phyloP scores from a whole-genome alignment of 2,113 vertebrate species.

The Anhinga rufa region DNA sequence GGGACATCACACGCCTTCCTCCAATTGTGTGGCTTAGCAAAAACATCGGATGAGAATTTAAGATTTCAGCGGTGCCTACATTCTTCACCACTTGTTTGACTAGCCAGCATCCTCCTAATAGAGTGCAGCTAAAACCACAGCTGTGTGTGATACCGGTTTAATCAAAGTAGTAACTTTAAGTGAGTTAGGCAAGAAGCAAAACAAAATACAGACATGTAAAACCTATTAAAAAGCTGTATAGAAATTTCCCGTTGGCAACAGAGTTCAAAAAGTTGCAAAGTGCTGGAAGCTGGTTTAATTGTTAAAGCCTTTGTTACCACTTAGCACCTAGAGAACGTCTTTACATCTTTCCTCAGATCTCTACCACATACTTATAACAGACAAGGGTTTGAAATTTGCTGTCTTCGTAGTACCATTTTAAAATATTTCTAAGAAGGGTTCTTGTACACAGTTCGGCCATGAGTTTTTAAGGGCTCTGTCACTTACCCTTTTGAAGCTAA shows the following conservation, averaged over 20 bases:
- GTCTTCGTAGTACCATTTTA: too few species aligned
- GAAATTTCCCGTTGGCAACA: background rate
- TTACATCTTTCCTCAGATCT: background rate
- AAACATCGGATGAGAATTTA: background rate
- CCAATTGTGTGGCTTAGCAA: slow-evolving; percentile 5
- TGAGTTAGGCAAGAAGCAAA: background rate
- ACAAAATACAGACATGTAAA: background rate
- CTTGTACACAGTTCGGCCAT: too few species aligned
- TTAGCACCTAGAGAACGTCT: background rate
- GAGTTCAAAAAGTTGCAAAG: background rate
- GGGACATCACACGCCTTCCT: background rate
- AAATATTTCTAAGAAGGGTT: too few species aligned
- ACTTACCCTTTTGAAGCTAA: too few species aligned
- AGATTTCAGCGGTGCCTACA: background rate
- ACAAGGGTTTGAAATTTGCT: too few species aligned
- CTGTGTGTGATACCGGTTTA: background rate
- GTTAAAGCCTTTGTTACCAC: background rate
- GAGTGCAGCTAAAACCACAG: background rate
- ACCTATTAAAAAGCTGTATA: background rate
- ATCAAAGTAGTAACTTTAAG: background rate
- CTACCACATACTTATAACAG: too few species aligned
- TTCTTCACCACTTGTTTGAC: background rate
- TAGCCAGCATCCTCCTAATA: background rate
- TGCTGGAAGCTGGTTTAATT: background rate
- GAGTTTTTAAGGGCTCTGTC: too few species aligned